Evolutionary conservation across 2,113 vertebrate species (phyloP).

Genomic region (Dicerorhinus sumatrensis): DNA sequence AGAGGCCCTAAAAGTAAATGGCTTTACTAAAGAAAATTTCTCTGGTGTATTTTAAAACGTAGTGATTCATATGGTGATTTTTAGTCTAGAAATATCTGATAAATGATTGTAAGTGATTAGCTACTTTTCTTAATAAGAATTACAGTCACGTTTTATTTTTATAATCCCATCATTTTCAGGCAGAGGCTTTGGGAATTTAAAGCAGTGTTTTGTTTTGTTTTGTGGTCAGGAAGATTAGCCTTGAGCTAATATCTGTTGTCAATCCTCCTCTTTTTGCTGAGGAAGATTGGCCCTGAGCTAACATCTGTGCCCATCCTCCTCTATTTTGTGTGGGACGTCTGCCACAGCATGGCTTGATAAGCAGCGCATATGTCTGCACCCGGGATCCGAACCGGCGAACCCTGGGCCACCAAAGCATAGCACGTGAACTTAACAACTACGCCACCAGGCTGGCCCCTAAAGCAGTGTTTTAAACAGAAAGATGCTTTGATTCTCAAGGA

Average conservation of each 20-base stretch:
- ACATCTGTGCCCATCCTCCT: no score
- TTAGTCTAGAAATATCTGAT: not conserved
- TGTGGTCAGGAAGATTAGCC: no score
- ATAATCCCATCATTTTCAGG: not conserved
- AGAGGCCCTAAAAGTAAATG: not conserved
- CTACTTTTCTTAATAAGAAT: not conserved
- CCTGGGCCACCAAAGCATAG: no score
- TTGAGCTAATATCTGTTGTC: no score
- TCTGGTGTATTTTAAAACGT: not conserved
- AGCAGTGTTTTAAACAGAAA: not conserved
- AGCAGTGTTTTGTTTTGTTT: not conserved
- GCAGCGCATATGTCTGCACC: no score
- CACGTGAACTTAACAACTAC: no score
- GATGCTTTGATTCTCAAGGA: not conserved
- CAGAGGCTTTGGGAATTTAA: not conserved
- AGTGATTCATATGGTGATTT: not conserved
- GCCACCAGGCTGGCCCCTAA: not conserved
- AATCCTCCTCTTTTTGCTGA: no score
- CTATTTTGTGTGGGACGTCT: no score
- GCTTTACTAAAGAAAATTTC: not conserved
- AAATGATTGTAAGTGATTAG: not conserved
- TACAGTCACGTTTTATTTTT: not conserved
- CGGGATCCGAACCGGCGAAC: no score
- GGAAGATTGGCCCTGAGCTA: no score
- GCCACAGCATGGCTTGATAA: no score